Evolutionary conservation across 92 coral and sea anemone genomes (phyloP).

Genomic region (Heliopora coerulea): DNA sequence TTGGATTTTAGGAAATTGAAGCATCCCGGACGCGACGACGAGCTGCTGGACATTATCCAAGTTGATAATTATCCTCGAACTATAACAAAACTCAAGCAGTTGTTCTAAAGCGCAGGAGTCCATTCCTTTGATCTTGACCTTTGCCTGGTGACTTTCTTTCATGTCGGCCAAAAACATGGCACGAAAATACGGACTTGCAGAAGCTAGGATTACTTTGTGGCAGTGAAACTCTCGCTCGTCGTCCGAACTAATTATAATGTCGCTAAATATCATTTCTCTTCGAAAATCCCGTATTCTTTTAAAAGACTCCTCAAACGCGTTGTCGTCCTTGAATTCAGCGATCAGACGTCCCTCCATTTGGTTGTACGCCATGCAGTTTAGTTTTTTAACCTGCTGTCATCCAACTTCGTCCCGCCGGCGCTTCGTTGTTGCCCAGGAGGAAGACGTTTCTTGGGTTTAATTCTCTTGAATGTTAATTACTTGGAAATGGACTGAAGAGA

Average conservation of each 20-base stretch:
- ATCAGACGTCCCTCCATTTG: slow-evolving; percentile 26
- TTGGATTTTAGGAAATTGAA: slow-evolving; percentile 80
- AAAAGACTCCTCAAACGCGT: slow-evolving; percentile 60
- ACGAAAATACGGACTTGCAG: slow-evolving; percentile 85
- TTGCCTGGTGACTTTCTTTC: slow-evolving; percentile 84
- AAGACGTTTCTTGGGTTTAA: no score
- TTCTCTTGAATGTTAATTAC: neutral
- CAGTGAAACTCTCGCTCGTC: slow-evolving; percentile 79
- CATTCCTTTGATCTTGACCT: slow-evolving; percentile 70
- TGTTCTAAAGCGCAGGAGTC: slow-evolving; percentile 63
- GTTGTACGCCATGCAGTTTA: neutral
- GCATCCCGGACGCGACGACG: slow-evolving; percentile 81
- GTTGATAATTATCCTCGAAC: slow-evolving; percentile 59
- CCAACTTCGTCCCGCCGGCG: no score
- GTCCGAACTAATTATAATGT: slow-evolving; percentile 75
- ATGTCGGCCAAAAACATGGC: slow-evolving; percentile 97
- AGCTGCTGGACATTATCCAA: slow-evolving; percentile 68
- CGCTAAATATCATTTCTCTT: slow-evolving; percentile 73
- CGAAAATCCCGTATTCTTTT: slow-evolving; percentile 80
- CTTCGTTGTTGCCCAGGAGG: no score
- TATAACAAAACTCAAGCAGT: slow-evolving; percentile 81
- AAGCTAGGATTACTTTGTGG: slow-evolving; percentile 83
- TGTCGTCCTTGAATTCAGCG: slow-evolving; percentile 74
- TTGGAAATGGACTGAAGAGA: neutral
- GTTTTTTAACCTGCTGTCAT: no score